Base-by-base conservation (phyloP, 2,797 vertebrate species). In the Paedocypris micromegethes region DNA sequence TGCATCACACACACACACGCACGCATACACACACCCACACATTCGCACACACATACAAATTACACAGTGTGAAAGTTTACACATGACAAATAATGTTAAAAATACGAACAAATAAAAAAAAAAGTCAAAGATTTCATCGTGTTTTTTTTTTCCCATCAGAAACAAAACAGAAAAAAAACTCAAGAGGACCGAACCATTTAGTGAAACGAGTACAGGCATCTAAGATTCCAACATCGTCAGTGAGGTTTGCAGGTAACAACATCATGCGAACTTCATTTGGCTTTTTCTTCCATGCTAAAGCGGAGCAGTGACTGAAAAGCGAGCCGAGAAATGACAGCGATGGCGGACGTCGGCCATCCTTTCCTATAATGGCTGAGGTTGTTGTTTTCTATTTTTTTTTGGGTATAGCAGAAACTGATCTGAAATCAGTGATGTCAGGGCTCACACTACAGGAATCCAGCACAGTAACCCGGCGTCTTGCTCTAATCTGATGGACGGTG, bases 41-140 rank as follows among this genome's bases (percentile, higher is more conserved):
- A 56, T 61, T 49, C 55, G 5, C 47, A 38, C 69, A 53, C 52
- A 38, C 46, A 51, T 48, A 46, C 42, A 5, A 66, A 51, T 82
- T 80, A 87, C 77, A 80, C 80, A 69, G 66, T 78, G 73, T 81
- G 79, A 85, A 81, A 76, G 75, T 75, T 72, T 77, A 83, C 81
- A 73, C 79, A 63, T 78, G 42, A 76, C 38, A 76, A 72, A 78
- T 64, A 8, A 60, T 49, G 69, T 78, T 41, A 58, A 74, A 80
- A 62, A 56, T 61, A 61, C 60, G 62, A n/a, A 78, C 55, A 66
- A 58, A 62, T 51, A 58, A 62, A 46, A 79, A 58, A 68, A 71
- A 68, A 71, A 75, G 73, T 79, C 82, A 81, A 79, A 77, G 57
- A 70, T 73, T 58, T 55, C 75, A 46, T 61, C 7, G 9, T 64